These are phyloP conservation scores for Rosalia funebris DNA, from an alignment of 2,888 invertebrate genomes.

Conservation along the genomic window DNA sequence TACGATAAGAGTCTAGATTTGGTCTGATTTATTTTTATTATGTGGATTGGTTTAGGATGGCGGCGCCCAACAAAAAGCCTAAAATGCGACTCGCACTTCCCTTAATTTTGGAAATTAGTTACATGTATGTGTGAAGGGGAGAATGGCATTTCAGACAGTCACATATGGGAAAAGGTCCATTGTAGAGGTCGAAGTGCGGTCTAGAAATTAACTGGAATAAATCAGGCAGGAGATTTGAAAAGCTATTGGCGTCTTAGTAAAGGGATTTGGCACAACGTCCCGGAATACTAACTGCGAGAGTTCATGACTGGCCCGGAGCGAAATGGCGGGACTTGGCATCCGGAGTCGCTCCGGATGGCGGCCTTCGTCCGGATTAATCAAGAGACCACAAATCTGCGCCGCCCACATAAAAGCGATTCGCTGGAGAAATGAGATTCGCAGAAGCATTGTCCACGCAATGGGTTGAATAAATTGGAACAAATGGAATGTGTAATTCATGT, in stretches of 20 bases:
- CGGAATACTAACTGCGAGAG: conserved; percentile 47
- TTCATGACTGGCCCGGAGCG: conserved; percentile 38
- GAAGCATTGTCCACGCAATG: conserved; percentile 54
- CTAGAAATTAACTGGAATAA: conserved; percentile 58
- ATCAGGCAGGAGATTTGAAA: conserved; percentile 57
- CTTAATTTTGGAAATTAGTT: conserved; percentile 41
- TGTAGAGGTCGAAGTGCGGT: conserved; percentile 31
- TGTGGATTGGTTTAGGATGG: not conserved
- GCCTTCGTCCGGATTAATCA: conserved; percentile 58
- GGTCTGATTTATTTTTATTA: conserved; percentile 19
- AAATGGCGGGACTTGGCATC: conserved; percentile 51
- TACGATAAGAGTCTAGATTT: no score
- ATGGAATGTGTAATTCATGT: conserved; percentile 52
- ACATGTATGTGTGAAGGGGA: conserved; percentile 21
- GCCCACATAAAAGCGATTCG: conserved; percentile 59
- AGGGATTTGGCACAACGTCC: conserved; percentile 48
- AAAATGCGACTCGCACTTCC: conserved; percentile 34
- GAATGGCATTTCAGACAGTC: conserved; percentile 34
- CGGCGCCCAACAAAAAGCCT: conserved; percentile 7
- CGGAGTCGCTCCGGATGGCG: conserved; percentile 52
- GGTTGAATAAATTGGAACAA: conserved; percentile 47
- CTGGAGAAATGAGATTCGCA: conserved; percentile 52
- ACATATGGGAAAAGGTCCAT: conserved; percentile 37
- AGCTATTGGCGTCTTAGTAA: conserved; percentile 54
- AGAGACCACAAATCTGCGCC: conserved; percentile 61